Evolutionary conservation across 2,888 invertebrate genomes (phyloP).

Genomic region (Agrotis exclamationis): DNA sequence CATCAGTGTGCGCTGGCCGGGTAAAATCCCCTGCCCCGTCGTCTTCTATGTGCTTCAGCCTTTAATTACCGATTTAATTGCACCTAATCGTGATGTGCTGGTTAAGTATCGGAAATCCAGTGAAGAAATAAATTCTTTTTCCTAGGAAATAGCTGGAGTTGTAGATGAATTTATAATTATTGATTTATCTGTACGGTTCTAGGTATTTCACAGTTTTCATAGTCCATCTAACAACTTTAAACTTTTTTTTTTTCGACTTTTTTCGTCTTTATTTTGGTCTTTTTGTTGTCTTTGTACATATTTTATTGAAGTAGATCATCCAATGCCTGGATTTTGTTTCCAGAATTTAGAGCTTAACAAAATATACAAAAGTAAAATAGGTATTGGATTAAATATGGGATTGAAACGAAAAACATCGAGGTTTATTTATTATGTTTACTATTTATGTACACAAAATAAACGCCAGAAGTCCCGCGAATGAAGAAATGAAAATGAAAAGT

Average conservation of each 20-base stretch:
- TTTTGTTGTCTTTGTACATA: too few species aligned
- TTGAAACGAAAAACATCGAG: neutral
- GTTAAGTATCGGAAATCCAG: neutral
- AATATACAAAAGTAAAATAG: neutral
- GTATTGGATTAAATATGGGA: neutral
- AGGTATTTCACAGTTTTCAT: neutral
- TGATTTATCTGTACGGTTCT: neutral
- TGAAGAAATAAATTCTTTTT: too few species aligned
- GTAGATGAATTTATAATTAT: too few species aligned
- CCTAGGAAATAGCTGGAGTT: too few species aligned
- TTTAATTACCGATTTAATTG: neutral
- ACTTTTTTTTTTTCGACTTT: too few species aligned
- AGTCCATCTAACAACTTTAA: neutral
- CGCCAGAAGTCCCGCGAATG: too few species aligned
- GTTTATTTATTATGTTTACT: neutral
- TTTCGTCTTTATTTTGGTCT: too few species aligned
- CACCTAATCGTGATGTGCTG: neutral
- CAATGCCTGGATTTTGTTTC: neutral
- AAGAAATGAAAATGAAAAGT: too few species aligned
- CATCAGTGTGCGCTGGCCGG: too few species aligned
- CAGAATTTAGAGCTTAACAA: neutral
- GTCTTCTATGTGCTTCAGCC: too few species aligned
- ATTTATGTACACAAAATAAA: too few species aligned
- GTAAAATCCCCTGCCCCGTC: too few species aligned
- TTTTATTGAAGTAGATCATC: neutral